Conservation (phyloP, 2,888 invertebrate species). For the Agrilus cyanescens region DNA sequence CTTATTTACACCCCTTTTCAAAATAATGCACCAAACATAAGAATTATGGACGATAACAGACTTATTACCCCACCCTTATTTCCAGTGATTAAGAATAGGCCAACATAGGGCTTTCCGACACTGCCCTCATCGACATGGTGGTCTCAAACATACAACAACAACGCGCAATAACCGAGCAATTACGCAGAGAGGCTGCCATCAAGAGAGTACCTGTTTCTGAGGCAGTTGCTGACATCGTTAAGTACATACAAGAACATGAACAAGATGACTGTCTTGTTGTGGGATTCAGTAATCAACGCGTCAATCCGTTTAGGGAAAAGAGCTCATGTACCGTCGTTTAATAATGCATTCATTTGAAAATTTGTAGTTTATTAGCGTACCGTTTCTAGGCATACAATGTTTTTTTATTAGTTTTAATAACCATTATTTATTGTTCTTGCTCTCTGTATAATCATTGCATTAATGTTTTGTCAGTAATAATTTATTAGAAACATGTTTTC, state of each 20-base stretch:
- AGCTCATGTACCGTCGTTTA: slow-evolving; percentile 77
- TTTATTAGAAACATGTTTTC: no score
- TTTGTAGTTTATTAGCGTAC: not conserved
- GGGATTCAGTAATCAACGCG: slow-evolving; percentile 88
- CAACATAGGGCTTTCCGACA: slow-evolving; percentile 82
- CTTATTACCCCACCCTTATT: slow-evolving; percentile 7
- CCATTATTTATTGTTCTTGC: no score
- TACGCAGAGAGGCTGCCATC: slow-evolving; percentile 81
- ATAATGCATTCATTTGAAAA: slow-evolving; percentile 20
- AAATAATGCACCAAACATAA: slow-evolving; percentile 1
- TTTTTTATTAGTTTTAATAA: no score
- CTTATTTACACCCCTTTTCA: slow-evolving; percentile 1
- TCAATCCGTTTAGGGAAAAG: slow-evolving; percentile 92
- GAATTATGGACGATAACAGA: not conserved
- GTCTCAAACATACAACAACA: slow-evolving; percentile 91
- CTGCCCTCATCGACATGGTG: slow-evolving; percentile 86
- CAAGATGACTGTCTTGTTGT: slow-evolving; percentile 87
- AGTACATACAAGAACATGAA: slow-evolving; percentile 81
- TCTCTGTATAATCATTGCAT: no score
- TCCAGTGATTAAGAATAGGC: slow-evolving; percentile 16
- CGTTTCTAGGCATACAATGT: no score
- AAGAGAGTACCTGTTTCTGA: slow-evolving; percentile 78
- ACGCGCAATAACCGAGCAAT: slow-evolving; percentile 84
- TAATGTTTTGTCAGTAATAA: no score
- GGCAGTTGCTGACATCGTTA: slow-evolving; percentile 86